phyloP scores from a whole-genome alignment of 2,888 invertebrate genomes.

The Mylabris sibirica region DNA sequence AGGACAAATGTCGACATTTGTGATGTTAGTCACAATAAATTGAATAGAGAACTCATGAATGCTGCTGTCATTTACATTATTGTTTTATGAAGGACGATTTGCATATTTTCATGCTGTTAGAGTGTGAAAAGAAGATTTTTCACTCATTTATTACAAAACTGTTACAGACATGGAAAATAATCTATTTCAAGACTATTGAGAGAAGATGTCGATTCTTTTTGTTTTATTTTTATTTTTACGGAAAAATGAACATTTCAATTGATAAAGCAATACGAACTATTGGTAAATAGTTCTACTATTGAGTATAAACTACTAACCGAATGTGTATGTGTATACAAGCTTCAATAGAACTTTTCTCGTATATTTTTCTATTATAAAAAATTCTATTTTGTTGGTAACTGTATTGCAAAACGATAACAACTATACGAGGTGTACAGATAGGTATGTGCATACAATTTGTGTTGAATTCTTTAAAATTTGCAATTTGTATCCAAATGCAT shows the following conservation, averaged over 20 bases:
- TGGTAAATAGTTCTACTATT: no score
- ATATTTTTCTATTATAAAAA: not conserved
- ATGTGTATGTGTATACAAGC: not conserved
- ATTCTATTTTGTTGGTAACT: not conserved
- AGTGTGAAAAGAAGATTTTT: not conserved
- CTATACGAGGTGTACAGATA: no score
- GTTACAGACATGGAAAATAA: no score
- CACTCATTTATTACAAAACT: not conserved
- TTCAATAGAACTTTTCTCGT: not conserved
- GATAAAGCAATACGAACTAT: not conserved
- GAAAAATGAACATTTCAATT: not conserved
- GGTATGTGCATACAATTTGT: not conserved
- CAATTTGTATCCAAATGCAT: not conserved
- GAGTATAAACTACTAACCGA: not conserved
- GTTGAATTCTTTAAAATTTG: not conserved
- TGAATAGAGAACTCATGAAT: constrained; percentile 25
- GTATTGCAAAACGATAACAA: not conserved
- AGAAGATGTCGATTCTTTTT: not conserved
- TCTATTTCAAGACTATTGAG: no score
- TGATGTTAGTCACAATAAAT: constrained; percentile 29
- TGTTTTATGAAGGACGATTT: constrained; percentile 20
- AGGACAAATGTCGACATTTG: constrained; percentile 33
- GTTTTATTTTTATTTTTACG: not conserved
- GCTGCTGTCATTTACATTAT: constrained; percentile 32
- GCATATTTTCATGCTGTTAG: constrained; percentile 15